Conservation (phyloP, 2,888 invertebrate species). For the Hesperia comma region DNA sequence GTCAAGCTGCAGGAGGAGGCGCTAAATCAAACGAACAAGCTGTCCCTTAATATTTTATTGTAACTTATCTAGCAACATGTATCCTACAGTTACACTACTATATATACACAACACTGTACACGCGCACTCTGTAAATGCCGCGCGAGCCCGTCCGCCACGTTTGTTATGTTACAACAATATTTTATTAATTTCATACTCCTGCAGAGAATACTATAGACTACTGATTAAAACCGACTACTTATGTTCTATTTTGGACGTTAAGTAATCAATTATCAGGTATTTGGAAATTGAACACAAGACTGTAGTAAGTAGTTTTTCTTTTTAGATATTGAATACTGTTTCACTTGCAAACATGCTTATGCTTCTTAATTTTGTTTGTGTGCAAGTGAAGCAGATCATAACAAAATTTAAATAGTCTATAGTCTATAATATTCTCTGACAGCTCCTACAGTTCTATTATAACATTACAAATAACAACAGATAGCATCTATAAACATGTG, state of each 20-base stretch:
- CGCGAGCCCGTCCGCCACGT: constrained; percentile 51
- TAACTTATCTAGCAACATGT: constrained; percentile 75
- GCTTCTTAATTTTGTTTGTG: too few relatives aligned
- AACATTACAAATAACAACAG: background rate
- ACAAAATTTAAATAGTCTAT: too few relatives aligned
- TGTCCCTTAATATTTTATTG: constrained; percentile 79
- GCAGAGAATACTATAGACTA: constrained; percentile 1
- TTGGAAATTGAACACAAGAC: too few relatives aligned
- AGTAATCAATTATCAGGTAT: too few relatives aligned
- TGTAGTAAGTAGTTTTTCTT: too few relatives aligned
- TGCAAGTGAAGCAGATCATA: too few relatives aligned
- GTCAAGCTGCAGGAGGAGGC: background rate
- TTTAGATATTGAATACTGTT: too few relatives aligned
- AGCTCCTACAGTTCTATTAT: background rate
- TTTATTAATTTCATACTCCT: background rate
- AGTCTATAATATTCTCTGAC: too few relatives aligned
- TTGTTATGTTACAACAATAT: constrained; percentile 13
- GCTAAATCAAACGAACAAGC: constrained; percentile 40
- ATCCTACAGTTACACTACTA: constrained; percentile 64
- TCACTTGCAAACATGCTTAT: too few relatives aligned
- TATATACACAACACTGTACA: constrained; percentile 81
- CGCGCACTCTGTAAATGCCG: constrained; percentile 70
- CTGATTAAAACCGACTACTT: background rate
- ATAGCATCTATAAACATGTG: background rate
- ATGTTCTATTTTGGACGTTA: background rate